These are phyloP conservation scores for Elysia crispata DNA, from an alignment of 2,888 invertebrate species.

Conservation along the genomic window DNA sequence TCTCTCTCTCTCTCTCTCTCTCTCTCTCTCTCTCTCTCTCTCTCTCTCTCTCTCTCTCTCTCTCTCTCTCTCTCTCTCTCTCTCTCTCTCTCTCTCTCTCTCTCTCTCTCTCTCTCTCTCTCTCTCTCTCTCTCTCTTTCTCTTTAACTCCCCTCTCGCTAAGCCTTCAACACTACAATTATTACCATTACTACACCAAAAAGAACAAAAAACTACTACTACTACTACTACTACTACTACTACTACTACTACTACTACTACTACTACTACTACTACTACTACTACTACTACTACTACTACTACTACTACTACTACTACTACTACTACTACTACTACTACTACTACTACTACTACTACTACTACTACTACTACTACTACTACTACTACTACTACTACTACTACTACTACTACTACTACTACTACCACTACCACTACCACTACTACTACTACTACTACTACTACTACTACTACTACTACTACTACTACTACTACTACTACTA, in stretches of 20 bases:
- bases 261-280: constrained; percentile 4
- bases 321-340: constrained; percentile 9
- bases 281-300: constrained; percentile 4
- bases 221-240: no score
- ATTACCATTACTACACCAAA: no score
- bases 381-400: constrained; percentile 9
- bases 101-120: not conserved
- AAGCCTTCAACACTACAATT: no score
- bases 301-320: constrained; percentile 9
- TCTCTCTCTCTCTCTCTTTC: no score
- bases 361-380: constrained; percentile 4
- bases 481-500: constrained; percentile 4
- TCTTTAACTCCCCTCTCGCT: no score
- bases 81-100: not conserved
- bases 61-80: no score
- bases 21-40: no score
- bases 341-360: constrained; percentile 9
- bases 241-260: constrained; percentile 4
- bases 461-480: constrained; percentile 9
- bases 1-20: no score
- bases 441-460: constrained; percentile 9
- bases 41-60: no score
- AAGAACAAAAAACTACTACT: no score
- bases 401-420: constrained; percentile 9
- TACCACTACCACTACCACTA: not conserved